These are phyloP conservation scores for Augochlorella aurata DNA, from an alignment of 2,888 invertebrate species.

Conservation along the genomic window DNA sequence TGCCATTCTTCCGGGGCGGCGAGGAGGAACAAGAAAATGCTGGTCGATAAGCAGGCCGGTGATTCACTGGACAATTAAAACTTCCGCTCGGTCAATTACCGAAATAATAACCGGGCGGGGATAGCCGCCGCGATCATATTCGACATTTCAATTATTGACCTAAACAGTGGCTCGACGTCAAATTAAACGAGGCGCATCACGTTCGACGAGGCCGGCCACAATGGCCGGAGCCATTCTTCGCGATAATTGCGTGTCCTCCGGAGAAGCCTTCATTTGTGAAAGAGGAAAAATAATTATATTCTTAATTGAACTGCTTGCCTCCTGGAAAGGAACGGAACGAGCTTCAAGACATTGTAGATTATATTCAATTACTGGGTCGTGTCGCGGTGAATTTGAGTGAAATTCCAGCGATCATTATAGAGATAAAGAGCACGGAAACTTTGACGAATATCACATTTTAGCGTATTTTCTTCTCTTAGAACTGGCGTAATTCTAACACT, in stretches of 20 bases:
- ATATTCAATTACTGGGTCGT: neutral
- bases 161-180: conserved; percentile 31
- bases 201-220: neutral
- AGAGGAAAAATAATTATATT: neutral
- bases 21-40: no score
- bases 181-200: conserved; percentile 10
- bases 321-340: neutral
- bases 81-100: conserved; percentile 51
- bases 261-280: neutral
- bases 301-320: neutral
- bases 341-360: neutral
- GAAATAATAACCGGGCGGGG: conserved; percentile 52
- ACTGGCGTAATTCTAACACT: neutral
- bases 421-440: neutral
- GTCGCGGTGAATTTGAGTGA: neutral
- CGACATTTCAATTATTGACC: conserved; percentile 43
- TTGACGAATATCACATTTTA: neutral
- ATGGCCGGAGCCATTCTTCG: neutral
- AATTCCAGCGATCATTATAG: neutral
- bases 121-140: conserved; percentile 11
- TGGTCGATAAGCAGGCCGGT: conserved; percentile 20
- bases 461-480: neutral
- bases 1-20: neutral
- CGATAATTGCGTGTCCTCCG: neutral
- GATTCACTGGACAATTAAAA: conserved; percentile 54